Base-by-base conservation (phyloP, 1,140 invertebrate species). In the Tetraneura akinire region DNA sequence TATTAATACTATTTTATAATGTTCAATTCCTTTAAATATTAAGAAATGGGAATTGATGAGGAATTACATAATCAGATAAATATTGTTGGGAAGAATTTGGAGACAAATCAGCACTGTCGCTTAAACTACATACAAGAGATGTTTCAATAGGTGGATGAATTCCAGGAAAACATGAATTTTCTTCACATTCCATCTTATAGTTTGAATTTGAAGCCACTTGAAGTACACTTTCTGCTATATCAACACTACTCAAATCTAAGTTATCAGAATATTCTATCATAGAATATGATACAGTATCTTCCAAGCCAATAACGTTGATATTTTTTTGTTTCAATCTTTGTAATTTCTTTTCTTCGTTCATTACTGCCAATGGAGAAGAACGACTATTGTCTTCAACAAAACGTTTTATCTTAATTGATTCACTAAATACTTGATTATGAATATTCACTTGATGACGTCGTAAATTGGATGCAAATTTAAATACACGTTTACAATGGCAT, bases 71-170 rank as follows among this genome's bases (percentile, higher is more conserved):
- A 45, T 78, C 74, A 18, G 74, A 78, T 60, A 78, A 47, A n/a
- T 78, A 78, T 62, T 78, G 74, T 9, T 78, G 74, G 45, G 74
- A 78, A 62, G 74, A 78, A 60, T 78, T 62, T n/a, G 74, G 55
- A n/a, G 74, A 76, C 2, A 76, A 47, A 78, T 78, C 74, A 13
- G 16, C 53, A 60, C 55, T 37, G 45, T 78, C 74, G 45, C 62
- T 78, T 78, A 78, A 78, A 14, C 74, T 78, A 9, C 74, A 78
- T 23, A 78, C 74, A 45, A 78, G 16, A 60, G 74, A 78, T 13
- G 74, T 78, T 78, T 78, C 74, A 47, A 78, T 78, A 18, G 74
- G 74, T 14, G 74, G 74, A 47, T 78, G 74, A 78, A 78, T 78
- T 26, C 74, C 74, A 60, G 74, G 74, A 47, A 60, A 78, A 78